Evolutionary conservation across 2,888 invertebrate genomes (phyloP).

Genomic region (Rhingia campestris): DNA sequence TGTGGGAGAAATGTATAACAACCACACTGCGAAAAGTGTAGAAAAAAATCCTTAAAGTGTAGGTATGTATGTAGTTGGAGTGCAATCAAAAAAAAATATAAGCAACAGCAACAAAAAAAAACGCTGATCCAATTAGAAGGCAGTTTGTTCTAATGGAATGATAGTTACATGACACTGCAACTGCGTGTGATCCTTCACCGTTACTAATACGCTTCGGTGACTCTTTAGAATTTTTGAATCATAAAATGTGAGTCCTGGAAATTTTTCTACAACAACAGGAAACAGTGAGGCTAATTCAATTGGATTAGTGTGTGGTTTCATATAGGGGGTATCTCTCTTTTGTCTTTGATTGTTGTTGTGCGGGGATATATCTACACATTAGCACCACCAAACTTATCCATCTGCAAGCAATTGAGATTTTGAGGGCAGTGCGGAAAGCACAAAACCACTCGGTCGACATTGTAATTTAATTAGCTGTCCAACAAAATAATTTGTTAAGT

Average conservation of each 20-base stretch:
- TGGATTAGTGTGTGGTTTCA: slow-evolving; percentile 65
- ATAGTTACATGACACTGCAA: slow-evolving; percentile 64
- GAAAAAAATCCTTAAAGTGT: slow-evolving; percentile 22
- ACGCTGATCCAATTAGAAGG: slow-evolving; percentile 64
- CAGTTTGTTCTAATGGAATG: slow-evolving; percentile 60
- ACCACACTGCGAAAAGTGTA: background rate
- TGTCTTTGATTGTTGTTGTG: background rate
- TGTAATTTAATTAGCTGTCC: slow-evolving; percentile 62
- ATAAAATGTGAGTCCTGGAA: slow-evolving; percentile 59
- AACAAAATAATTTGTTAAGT: slow-evolving; percentile 44
- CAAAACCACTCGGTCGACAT: slow-evolving; percentile 27
- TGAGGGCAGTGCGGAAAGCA: slow-evolving; percentile 17
- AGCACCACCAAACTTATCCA: background rate
- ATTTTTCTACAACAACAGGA: slow-evolving; percentile 1
- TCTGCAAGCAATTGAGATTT: slow-evolving; percentile 16
- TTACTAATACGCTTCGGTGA: slow-evolving; percentile 49
- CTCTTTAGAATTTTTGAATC: slow-evolving; percentile 39
- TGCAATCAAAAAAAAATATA: background rate
- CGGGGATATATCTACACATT: background rate
- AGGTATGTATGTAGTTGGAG: slow-evolving; percentile 4
- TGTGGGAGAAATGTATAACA: slow-evolving; percentile 20
- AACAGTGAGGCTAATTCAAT: slow-evolving; percentile 54
- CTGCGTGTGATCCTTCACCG: slow-evolving; percentile 66
- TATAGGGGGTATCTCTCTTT: background rate
- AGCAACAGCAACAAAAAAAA: slow-evolving; percentile 19